A percentile compares a stretch with the other conserved stretches of the same genome.
Conservation (phyloP, 2,113 vertebrate genomes). For the Neopipo cinnamomea region DNA sequence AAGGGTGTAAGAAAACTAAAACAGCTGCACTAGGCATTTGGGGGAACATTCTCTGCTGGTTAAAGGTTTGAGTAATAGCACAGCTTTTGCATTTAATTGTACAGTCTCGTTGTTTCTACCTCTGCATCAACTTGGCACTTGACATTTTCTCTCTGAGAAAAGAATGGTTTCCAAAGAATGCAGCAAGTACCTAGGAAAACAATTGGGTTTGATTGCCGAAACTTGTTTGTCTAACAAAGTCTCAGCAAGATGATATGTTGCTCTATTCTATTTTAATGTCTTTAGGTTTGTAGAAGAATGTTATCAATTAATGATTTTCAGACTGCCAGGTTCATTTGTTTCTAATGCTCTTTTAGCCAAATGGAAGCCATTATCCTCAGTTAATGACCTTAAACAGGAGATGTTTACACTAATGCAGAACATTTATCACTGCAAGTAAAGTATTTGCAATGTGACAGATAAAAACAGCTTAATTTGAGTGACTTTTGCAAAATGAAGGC, state of each 20-base stretch:
- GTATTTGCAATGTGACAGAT: slow-evolving; percentile 6
- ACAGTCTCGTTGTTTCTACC: background rate
- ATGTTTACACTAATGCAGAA: slow-evolving; percentile 57
- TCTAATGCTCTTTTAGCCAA: slow-evolving; percentile 56
- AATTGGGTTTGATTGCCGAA: background rate
- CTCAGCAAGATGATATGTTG: background rate
- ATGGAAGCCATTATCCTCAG: slow-evolving; percentile 59
- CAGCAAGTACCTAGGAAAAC: background rate
- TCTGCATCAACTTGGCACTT: background rate
- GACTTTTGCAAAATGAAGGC: background rate
- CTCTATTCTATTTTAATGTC: background rate
- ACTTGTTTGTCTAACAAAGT: background rate
- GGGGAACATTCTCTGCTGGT: background rate
- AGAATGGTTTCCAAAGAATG: background rate
- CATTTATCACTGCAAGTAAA: slow-evolving; percentile 32
- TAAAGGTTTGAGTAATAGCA: background rate
- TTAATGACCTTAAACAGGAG: slow-evolving; percentile 60
- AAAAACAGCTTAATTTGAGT: slow-evolving; percentile 51
- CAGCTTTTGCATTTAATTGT: background rate
- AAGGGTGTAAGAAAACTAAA: background rate
- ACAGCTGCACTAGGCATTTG: background rate
- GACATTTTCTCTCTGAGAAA: background rate
- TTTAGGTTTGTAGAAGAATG: slow-evolving; percentile 36
- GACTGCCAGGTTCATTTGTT: slow-evolving; percentile 46
- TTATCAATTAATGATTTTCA: slow-evolving; percentile 31